These are phyloP conservation scores for Cephalopterus ornatus DNA, from an alignment of 2,113 vertebrate genomes.

Conservation along the genomic window DNA sequence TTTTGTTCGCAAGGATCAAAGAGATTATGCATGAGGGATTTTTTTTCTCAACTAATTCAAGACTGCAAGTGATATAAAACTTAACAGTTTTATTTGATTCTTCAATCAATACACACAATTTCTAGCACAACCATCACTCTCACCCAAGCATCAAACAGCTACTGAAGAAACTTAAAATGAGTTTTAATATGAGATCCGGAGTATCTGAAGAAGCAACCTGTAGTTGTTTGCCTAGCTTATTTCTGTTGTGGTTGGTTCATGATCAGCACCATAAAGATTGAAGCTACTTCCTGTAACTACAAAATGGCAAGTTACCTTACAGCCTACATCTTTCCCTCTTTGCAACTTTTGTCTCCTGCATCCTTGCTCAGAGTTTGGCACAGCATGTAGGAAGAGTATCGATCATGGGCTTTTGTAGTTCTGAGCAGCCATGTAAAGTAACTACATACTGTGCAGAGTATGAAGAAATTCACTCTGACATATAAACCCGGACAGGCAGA, in stretches of 20 bases:
- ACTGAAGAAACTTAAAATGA: background rate
- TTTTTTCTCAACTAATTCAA: background rate
- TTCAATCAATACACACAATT: background rate
- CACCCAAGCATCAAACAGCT: background rate
- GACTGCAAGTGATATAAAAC: background rate
- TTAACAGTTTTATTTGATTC: background rate
- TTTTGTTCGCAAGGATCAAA: background rate
- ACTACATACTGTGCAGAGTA: background rate
- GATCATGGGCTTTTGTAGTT: background rate
- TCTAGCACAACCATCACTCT: background rate
- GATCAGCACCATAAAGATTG: background rate
- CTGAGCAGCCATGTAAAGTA: background rate
- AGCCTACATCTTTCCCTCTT: background rate
- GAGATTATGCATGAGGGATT: background rate
- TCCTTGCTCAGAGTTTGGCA: background rate
- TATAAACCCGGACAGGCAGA: fast-evolving
- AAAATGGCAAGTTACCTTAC: background rate
- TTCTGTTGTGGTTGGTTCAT: background rate
- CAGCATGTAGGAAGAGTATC: background rate
- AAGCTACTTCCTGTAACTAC: background rate
- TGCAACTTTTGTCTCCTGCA: background rate
- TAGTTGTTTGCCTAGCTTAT: background rate
- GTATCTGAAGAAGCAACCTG: background rate
- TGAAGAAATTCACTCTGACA: background rate
- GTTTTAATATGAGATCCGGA: background rate